These are phyloP conservation scores for Venustaconcha ellipsiformis DNA, from an alignment of 1,140 invertebrate species.

Conservation along the genomic window DNA sequence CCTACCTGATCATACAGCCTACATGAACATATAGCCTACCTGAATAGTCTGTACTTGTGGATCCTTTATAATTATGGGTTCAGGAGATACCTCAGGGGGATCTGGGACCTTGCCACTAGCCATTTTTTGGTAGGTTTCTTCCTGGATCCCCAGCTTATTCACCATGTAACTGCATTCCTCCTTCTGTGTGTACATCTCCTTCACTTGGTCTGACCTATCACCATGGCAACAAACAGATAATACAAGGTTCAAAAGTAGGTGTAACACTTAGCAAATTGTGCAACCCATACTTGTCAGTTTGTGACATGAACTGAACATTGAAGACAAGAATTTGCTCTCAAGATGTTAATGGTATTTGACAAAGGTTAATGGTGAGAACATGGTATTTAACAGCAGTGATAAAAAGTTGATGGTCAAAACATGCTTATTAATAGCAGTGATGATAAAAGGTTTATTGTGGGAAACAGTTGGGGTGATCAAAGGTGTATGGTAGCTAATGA, in stretches of 20 bases:
- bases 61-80: conserved; percentile 42
- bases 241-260: too few relatives aligned
- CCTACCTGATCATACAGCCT: too few relatives aligned
- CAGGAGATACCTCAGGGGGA: conserved; percentile 41
- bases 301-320: not conserved
- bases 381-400: not conserved
- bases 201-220: conserved; percentile 53
- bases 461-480: not conserved
- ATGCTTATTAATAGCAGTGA: not conserved
- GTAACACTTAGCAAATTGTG: too few relatives aligned
- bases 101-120: conserved; percentile 53
- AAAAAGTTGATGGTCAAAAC: not conserved
- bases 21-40: conserved; percentile 31
- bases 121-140: conserved; percentile 53
- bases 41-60: conserved; percentile 59
- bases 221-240: too few relatives aligned
- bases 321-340: too few relatives aligned
- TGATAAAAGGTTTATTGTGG: too few relatives aligned
- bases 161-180: conserved; percentile 57
- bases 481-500: not conserved
- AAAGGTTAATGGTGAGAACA: not conserved
- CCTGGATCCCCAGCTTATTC: conserved; percentile 49
- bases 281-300: not conserved
- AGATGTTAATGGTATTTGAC: not conserved
- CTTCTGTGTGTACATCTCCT: conserved; percentile 56